Percentiles rank a stretch among this genome's conserved stretches.
phyloP scores from a whole-genome alignment of 2,797 vertebrate species.

The Microctenopoma lineatum region DNA sequence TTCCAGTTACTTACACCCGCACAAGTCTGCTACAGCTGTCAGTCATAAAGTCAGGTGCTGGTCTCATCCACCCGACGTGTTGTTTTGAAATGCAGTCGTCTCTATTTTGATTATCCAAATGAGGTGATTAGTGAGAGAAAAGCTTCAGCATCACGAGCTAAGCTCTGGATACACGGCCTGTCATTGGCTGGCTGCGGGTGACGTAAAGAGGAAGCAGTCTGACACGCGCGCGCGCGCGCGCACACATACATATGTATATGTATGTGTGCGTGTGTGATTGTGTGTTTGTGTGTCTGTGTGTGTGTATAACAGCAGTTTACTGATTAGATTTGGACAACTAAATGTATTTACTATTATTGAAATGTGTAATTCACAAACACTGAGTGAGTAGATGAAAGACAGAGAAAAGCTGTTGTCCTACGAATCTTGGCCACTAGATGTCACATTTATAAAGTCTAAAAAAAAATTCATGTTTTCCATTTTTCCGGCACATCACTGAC shows the following conservation, averaged over 20 bases:
- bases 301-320: background rate
- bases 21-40: background rate
- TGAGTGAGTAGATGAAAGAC: rapidly evolving
- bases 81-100: background rate
- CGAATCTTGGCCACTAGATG: conserved; percentile 34
- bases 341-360: background rate
- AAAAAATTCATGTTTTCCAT: too few relatives aligned
- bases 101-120: background rate
- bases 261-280: too few relatives aligned
- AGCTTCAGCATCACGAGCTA: conserved; percentile 36
- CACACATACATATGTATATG: too few relatives aligned
- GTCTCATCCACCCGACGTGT: background rate
- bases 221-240: background rate
- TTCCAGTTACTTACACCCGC: conserved; percentile 9
- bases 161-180: conserved; percentile 26
- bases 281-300: too few relatives aligned
- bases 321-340: background rate
- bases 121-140: conserved; percentile 24
- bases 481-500: too few relatives aligned
- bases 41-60: conserved; percentile 2
- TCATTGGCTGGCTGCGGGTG: conserved; percentile 64
- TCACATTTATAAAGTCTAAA: conserved; percentile 18
- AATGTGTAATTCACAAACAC: background rate
- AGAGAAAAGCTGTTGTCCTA: background rate
- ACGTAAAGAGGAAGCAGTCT: conserved; percentile 52